Conservation (phyloP, 2,113 vertebrate genomes). For the Dasyornis broadbenti region DNA sequence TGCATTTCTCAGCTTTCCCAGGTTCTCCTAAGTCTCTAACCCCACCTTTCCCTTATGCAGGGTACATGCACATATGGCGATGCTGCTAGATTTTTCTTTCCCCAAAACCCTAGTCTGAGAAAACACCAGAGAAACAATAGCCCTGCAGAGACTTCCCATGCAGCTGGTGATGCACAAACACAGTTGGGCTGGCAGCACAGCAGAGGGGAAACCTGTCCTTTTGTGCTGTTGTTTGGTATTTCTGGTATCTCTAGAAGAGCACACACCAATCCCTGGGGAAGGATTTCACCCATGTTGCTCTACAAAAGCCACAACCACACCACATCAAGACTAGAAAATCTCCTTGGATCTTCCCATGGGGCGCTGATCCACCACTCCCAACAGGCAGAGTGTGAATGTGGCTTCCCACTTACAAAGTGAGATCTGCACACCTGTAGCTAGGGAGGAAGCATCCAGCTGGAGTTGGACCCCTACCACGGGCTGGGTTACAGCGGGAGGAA, state of each 20-base stretch:
- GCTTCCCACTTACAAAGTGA: neutral
- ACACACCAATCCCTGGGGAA: neutral
- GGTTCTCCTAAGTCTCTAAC: accelerated
- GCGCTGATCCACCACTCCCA: accelerated
- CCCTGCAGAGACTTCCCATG: neutral
- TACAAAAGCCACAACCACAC: accelerated
- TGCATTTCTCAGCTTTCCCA: neutral
- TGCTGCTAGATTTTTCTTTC: accelerated
- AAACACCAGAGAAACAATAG: neutral
- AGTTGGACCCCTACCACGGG: accelerated
- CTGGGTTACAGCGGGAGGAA: too few species aligned
- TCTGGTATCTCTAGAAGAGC: neutral
- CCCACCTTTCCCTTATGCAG: neutral
- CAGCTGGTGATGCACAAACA: neutral
- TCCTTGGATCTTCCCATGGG: accelerated
- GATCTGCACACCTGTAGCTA: neutral
- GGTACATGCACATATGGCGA: accelerated
- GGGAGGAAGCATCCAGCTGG: neutral
- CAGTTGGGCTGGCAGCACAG: neutral
- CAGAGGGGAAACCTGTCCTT: neutral
- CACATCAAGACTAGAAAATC: neutral
- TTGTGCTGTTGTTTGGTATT: neutral
- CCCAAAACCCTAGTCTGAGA: neutral
- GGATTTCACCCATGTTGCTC: neutral
- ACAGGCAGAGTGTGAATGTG: accelerated